Conservation (phyloP, 2,888 invertebrate species). For the Drosophila austrosaltans region DNA sequence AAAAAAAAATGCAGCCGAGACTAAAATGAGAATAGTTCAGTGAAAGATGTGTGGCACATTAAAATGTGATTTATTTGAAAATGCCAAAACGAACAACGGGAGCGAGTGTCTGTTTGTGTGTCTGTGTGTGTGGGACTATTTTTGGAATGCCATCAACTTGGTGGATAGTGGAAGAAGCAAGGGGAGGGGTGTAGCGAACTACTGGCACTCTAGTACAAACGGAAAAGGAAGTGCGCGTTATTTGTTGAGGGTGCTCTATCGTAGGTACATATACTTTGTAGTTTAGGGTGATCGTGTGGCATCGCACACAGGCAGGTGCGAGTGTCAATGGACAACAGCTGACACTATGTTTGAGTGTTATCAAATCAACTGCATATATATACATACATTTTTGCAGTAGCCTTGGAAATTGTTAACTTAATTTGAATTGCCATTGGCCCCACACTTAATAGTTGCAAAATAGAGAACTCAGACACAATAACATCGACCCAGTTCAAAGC, state of each 20-base stretch:
- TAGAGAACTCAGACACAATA: background rate
- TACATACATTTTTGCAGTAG: background rate
- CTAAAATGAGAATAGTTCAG: constrained; percentile 25
- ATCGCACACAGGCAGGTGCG: constrained; percentile 8
- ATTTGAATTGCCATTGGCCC: constrained; percentile 18
- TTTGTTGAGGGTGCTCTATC: constrained; percentile 46
- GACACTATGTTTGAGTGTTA: constrained; percentile 13
- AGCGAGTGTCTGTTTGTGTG: constrained; percentile 19
- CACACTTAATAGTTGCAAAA: background rate
- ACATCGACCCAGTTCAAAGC: constrained; percentile 7
- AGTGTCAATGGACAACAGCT: constrained; percentile 4
- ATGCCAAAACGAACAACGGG: constrained; percentile 40
- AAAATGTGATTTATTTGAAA: constrained; percentile 69
- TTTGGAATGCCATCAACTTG: constrained; percentile 52
- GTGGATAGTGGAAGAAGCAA: too few species aligned
- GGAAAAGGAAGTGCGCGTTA: constrained; percentile 70
- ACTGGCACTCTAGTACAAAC: constrained; percentile 23
- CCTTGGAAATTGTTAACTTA: constrained; percentile 24
- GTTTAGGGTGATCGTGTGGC: constrained; percentile 7
- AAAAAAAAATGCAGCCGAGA: constrained; percentile 23
- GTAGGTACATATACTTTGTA: constrained; percentile 13
- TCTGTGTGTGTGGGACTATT: constrained; percentile 48
- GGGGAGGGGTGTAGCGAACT: too few species aligned
- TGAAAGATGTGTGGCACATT: constrained; percentile 62
- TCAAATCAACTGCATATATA: constrained; percentile 2